A percentile compares a stretch with the other conserved stretches of the same genome.
phyloP scores from a whole-genome alignment of 2,888 invertebrate species.

The Pammene aurita region DNA sequence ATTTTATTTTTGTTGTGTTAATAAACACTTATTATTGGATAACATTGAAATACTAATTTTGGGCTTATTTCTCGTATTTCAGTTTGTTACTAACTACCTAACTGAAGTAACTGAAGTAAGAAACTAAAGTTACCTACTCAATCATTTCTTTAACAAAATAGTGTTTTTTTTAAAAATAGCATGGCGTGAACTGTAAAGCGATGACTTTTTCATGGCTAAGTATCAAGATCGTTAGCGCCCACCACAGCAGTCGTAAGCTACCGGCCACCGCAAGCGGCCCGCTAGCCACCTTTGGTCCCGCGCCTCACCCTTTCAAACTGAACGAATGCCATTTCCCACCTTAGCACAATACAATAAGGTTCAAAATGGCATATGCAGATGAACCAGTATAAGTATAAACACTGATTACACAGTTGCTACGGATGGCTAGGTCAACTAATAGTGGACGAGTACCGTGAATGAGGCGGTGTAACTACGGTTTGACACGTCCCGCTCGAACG shows the following conservation, averaged over 20 bases:
- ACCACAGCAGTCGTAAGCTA: constrained; percentile 60
- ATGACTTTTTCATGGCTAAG: constrained; percentile 45
- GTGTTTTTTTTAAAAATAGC: neutral
- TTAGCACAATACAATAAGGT: neutral
- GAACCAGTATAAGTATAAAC: constrained; percentile 11
- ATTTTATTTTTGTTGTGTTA: too few relatives aligned
- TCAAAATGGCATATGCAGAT: neutral
- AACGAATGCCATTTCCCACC: neutral
- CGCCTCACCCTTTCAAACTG: constrained; percentile 46
- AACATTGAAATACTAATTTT: too few relatives aligned
- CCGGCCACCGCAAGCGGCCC: constrained; percentile 57
- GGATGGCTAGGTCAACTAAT: neutral
- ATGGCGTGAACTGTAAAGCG: neutral
- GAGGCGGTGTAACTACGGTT: constrained; percentile 46
- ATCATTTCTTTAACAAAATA: neutral
- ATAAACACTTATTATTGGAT: too few relatives aligned
- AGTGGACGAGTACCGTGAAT: neutral
- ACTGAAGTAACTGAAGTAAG: too few relatives aligned
- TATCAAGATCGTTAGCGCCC: constrained; percentile 58
- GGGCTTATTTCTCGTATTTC: neutral
- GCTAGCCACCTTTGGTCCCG: constrained; percentile 52
- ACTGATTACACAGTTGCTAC: neutral
- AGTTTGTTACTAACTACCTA: too few relatives aligned
- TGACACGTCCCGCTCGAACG: constrained; percentile 51
- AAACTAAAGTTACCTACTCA: neutral